Evolutionary conservation across 2,888 invertebrate species (phyloP), one percentile per base, ranked within the genome.

Genomic region (Drepanosiphum platanoidis): DNA sequence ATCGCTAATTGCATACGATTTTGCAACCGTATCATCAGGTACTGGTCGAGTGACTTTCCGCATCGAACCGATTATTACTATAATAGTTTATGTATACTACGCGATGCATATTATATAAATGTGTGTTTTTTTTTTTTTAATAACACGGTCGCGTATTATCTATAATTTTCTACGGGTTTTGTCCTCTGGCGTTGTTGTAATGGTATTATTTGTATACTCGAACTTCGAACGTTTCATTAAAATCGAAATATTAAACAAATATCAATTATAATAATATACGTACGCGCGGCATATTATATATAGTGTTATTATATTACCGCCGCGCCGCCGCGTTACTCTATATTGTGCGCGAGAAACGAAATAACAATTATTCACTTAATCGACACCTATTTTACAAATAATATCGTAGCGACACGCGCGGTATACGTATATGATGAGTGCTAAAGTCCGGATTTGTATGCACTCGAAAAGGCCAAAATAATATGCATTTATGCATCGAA

Each of bases 21-120:
- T 58, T 58, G 58, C 58, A 58, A 58, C 58, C 58, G n/a, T n/a
- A 58, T 58, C 58, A 58, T 58, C 58, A n/a, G 58, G n/a, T 58
- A 58, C 58, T 58, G 58, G n/a, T 58, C 8, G 58, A 58, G 22
- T 58, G 58, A 58, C 58, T 58, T 58, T 22, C 58, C n/a, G 58
- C 22, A 58, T n/a, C 22, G 18, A 22, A n/a, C 22, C n/a, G n/a
- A 58, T n/a, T n/a, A n/a, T n/a, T 3, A 58, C n/a, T 58, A 58
- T 58, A n/a, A 3, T 46, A 39, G 9, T 39, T 39, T 7, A 7
- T 39, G 9, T 39, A 52, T 52, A 52, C 46, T 52, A 39, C n/a
- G n/a, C n/a, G n/a, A n/a, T n/a, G n/a, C n/a, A n/a, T n/a, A n/a
- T n/a, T 52, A 52, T 52, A n/a, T n/a, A 5, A 7, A 22, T 8